Conservation (phyloP, 35 echinoderm and acorn worm species). For the Strongylocentrotus purpuratus region DNA sequence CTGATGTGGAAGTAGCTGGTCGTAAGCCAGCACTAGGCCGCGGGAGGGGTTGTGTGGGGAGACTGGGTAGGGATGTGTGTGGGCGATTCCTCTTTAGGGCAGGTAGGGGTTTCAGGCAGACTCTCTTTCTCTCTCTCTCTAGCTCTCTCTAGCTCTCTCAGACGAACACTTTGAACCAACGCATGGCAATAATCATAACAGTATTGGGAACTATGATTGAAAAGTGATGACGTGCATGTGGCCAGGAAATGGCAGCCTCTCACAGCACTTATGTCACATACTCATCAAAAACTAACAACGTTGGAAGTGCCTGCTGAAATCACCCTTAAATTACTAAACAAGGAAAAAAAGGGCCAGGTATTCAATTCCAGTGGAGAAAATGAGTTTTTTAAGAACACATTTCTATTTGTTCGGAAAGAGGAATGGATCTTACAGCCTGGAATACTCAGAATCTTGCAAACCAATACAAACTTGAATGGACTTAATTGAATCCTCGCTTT, state of each 20-base stretch:
- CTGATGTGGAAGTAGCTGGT: conserved; percentile 20
- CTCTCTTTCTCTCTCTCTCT: background rate
- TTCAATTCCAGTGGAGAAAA: background rate
- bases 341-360: background rate
- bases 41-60: background rate
- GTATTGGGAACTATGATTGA: background rate
- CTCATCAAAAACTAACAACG: background rate
- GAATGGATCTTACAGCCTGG: too few species aligned
- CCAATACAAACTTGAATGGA: background rate
- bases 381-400: background rate
- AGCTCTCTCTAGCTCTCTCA: background rate
- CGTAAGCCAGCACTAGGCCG: background rate
- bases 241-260: background rate
- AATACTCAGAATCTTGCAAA: background rate
- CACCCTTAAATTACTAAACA: background rate
- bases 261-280: background rate
- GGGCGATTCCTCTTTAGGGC: background rate
- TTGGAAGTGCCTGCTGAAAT: background rate
- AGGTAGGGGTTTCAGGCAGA: background rate
- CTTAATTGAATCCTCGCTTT: background rate
- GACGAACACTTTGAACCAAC: background rate
- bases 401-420: background rate
- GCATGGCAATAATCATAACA: conserved; percentile 34
- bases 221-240: conserved; percentile 12
- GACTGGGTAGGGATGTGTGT: background rate